Percentiles rank a stretch among this genome's conserved stretches.
These are phyloP conservation scores for Miltochrista miniata DNA, from an alignment of 2,888 invertebrate species.

Conservation along the genomic window DNA sequence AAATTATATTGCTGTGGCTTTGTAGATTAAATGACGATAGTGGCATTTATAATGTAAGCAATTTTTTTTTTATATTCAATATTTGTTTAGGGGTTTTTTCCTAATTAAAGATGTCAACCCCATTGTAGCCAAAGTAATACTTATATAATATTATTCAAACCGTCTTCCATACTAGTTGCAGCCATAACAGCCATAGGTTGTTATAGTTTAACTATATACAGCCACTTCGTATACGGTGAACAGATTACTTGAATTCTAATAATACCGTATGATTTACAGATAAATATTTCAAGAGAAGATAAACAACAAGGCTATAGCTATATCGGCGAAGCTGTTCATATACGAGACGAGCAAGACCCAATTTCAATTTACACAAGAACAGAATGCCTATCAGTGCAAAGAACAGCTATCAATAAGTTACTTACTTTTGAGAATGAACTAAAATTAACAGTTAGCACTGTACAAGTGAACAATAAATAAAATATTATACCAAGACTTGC, in stretches of 20 bases:
- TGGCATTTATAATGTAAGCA: constrained; percentile 33
- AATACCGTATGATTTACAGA: constrained; percentile 17
- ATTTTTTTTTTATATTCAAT: no score
- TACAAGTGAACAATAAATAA: constrained; percentile 32
- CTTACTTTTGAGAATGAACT: constrained; percentile 33
- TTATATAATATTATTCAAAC: no score
- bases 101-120: no score
- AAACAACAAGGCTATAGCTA: constrained; percentile 43
- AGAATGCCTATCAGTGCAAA: constrained; percentile 42
- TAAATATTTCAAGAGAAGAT: constrained; percentile 39
- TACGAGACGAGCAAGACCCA: constrained; percentile 43
- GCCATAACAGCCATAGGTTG: no score
- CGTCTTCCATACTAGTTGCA: no score
- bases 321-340: constrained; percentile 42
- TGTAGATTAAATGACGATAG: constrained; percentile 37
- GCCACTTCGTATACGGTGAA: no score
- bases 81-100: no score
- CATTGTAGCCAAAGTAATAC: no score
- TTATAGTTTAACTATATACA: no score
- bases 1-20: constrained; percentile 45
- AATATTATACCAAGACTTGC: constrained; percentile 5
- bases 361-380: constrained; percentile 30
- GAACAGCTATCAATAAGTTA: constrained; percentile 33
- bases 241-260: no score
- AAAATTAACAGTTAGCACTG: constrained; percentile 34